Percentiles rank a stretch among this genome's conserved stretches.
These are phyloP conservation scores for Oxygymnocypris stewartii DNA, from an alignment of 2,113 vertebrate species.

Conservation along the genomic window DNA sequence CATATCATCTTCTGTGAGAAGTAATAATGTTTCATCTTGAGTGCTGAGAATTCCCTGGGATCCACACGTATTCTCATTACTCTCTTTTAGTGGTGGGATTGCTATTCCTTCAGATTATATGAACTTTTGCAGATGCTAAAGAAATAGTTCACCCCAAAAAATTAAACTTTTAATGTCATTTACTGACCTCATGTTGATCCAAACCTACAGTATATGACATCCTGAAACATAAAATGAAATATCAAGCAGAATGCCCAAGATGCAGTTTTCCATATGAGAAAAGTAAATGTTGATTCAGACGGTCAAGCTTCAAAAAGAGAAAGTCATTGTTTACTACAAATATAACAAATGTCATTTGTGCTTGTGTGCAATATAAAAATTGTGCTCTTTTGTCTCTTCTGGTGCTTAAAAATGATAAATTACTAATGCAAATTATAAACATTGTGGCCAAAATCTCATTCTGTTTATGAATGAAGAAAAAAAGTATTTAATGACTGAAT, in stretches of 20 bases:
- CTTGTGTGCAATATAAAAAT: neutral
- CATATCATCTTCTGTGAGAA: neutral
- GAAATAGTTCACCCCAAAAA: neutral
- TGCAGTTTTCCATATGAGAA: neutral
- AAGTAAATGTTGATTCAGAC: no score
- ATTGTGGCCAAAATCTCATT: neutral
- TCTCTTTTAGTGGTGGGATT: neutral
- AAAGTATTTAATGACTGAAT: neutral
- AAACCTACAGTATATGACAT: neutral
- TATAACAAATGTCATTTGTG: neutral
- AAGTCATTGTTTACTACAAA: neutral
- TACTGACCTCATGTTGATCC: neutral
- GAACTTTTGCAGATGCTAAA: neutral
- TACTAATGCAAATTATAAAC: neutral
- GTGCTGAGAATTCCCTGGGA: neutral
- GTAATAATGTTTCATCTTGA: slow-evolving; percentile 20
- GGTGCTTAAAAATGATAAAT: neutral
- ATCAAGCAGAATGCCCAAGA: neutral
- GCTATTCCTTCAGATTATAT: neutral
- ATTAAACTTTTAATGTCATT: neutral
- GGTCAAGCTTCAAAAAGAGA: neutral
- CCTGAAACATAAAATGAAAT: neutral
- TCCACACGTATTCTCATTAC: neutral
- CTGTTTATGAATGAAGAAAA: neutral
- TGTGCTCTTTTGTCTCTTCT: neutral